Evolutionary conservation across 1,140 invertebrate species (phyloP).

Genomic region (Schlechtendalia chinensis): DNA sequence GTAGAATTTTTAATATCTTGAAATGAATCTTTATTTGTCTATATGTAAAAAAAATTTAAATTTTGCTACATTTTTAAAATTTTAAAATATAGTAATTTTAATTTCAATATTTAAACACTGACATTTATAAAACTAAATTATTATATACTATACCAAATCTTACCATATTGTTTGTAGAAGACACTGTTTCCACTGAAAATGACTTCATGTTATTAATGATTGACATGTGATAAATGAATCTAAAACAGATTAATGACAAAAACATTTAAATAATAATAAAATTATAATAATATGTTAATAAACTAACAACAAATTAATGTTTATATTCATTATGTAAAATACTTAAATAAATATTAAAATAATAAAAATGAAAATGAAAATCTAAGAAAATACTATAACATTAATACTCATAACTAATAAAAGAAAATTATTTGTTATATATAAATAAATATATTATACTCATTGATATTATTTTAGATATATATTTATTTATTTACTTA

Average conservation of each 20-base stretch:
- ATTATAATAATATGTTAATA: background rate
- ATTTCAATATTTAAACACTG: background rate
- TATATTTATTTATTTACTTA: no score
- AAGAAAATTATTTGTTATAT: no score
- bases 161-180: slow-evolving; percentile 1
- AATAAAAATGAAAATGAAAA: no score
- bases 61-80: background rate
- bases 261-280: no score
- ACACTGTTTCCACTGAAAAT: background rate
- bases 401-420: no score
- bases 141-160: background rate
- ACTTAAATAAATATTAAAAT: background rate
- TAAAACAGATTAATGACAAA: no score
- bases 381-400: no score
- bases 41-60: background rate
- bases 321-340: background rate
- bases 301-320: background rate
- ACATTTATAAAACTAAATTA: background rate
- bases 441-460: no score
- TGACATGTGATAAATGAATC: background rate
- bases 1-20: slow-evolving; percentile 6
- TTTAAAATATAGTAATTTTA: background rate
- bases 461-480: no score
- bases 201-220: slow-evolving; percentile 25
- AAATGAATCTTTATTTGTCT: background rate